phyloP scores from a whole-genome alignment of 1,140 invertebrate species.

The Drosophila trapezifrons region DNA sequence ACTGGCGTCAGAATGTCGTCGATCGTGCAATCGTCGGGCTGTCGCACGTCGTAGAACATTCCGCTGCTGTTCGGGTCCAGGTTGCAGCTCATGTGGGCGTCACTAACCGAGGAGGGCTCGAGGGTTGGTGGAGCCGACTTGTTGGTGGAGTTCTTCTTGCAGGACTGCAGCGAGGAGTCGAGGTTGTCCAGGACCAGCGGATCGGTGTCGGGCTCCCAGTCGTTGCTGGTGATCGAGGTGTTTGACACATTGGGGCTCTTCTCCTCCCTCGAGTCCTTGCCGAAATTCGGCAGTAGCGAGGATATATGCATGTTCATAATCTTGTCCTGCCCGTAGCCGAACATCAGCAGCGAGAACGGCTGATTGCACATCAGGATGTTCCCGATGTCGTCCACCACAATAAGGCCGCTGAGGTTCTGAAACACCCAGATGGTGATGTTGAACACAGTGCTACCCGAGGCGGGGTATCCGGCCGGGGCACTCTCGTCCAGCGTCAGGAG shows the following conservation, averaged over 20 bases:
- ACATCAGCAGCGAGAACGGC: constrained; percentile 88
- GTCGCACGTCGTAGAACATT: constrained; percentile 12
- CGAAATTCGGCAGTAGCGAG: constrained; percentile 86
- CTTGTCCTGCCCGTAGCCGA: constrained; percentile 87
- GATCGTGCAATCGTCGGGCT: constrained; percentile 32
- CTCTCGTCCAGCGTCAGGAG: constrained; percentile 79
- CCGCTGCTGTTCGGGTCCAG: constrained; percentile 32
- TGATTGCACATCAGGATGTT: constrained; percentile 88
- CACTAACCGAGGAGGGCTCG: constrained; percentile 14
- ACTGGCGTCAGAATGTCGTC: constrained; percentile 59
- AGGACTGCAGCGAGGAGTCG: constrained; percentile 41
- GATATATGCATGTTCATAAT: constrained; percentile 87
- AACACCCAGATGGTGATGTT: constrained; percentile 86
- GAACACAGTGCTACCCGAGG: constrained; percentile 68
- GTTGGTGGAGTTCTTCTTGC: constrained; percentile 24
- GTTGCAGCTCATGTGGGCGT: constrained; percentile 17
- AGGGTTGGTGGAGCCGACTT: constrained; percentile 3
- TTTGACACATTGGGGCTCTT: constrained; percentile 85
- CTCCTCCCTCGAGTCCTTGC: constrained; percentile 82
- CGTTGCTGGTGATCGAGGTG: constrained; percentile 85
- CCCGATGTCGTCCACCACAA: constrained; percentile 87
- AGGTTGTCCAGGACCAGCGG: constrained; percentile 46
- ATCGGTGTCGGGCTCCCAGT: constrained; percentile 77
- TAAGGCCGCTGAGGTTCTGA: constrained; percentile 88
- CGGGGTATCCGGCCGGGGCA: constrained; percentile 24